Base-by-base conservation (phyloP, 2,888 invertebrate species). In the Metellina segmentata region DNA sequence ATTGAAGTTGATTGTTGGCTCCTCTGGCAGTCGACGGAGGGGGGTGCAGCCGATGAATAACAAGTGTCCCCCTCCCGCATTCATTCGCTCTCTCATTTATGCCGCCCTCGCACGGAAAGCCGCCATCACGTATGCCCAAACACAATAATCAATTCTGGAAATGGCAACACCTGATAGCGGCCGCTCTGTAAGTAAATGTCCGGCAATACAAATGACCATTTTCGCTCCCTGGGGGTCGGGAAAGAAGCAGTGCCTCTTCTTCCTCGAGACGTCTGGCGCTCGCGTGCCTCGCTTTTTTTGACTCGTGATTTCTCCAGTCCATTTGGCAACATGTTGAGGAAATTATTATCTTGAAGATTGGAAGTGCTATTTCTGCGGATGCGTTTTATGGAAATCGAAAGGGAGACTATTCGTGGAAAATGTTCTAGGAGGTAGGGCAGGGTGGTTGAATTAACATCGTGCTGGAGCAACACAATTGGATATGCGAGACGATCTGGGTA, bases 1-100 rank as follows among this genome's bases (percentile, higher is more conserved):
- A 90, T 90, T 90, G 90, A 90, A 90, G 90, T 85, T 90, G 90
- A 90, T 90, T 90, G 90, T 74, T 85, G 79, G 90, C 71, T 90
- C 72, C 78, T 79, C 74, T 83, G 79, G 85, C 48, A 70, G 11
- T 20, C 48, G 51, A 51, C 69, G 11, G 83, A 71, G 69, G 77
- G 34, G 34, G 34, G 1, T 20, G 78, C 20, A 52, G 20, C 78
- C 77, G 51, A 83, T 85, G 79, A 85, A 90, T 89, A 89, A 89
- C 82, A 88, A 72, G 77, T 81, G 20, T 49, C 48, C 16, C 16
- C 85, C 79, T 61, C 83, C 85, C 83, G 51, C 34, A 34, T 34
- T 34, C 34, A 34, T 34, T 34, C 34, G 34, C 70, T 51, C 7
- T 49, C 53, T 85, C 70, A 89, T 89, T 89, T 71, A 90, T 85